Conservation (phyloP, 2,888 invertebrate species). For the Ichneumon xanthorius region DNA sequence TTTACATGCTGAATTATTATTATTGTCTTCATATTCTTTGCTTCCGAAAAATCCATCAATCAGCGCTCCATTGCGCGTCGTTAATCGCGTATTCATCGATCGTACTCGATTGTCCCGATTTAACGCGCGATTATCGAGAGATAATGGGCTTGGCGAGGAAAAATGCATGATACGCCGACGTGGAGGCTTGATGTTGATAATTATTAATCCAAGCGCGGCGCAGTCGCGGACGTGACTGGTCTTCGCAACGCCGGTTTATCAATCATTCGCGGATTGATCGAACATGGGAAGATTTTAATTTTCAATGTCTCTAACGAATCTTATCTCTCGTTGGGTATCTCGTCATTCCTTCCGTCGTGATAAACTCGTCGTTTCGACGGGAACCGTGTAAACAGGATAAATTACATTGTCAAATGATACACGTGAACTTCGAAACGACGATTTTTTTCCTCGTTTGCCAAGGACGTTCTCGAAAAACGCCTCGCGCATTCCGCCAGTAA, state of each 20-base stretch:
- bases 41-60: constrained; percentile 41
- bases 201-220: not conserved
- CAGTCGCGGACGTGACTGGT: not conserved
- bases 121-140: constrained; percentile 8
- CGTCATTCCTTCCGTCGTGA: not conserved
- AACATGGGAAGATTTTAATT: not conserved
- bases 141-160: not conserved
- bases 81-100: constrained; percentile 45
- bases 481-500: not conserved
- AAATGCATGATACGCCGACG: constrained; percentile 1
- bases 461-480: not conserved
- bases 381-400: constrained; percentile 33
- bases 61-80: constrained; percentile 15
- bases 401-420: constrained; percentile 18
- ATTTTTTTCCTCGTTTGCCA: constrained; percentile 9
- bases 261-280: not conserved
- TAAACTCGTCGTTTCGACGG: constrained; percentile 27
- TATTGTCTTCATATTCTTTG: not conserved
- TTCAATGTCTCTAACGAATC: constrained; percentile 2
- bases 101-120: constrained; percentile 38
- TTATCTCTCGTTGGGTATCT: not conserved
- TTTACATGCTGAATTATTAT: not conserved
- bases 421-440: not conserved
- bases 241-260: not conserved
- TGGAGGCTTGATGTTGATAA: not conserved